phyloP scores from a whole-genome alignment of 2,888 invertebrate genomes.

The Gibbula magus region DNA sequence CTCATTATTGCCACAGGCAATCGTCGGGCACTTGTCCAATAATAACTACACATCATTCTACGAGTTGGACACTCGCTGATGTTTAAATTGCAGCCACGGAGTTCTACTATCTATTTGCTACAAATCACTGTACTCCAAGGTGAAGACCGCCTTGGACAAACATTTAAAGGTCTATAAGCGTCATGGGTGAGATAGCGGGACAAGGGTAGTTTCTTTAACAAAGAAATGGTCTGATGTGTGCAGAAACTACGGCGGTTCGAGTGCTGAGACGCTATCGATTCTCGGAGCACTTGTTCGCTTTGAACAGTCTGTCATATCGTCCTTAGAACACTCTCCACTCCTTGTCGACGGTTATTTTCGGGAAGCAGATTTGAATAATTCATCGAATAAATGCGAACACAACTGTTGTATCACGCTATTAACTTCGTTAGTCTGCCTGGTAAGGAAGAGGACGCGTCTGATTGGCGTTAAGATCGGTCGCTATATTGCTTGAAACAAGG shows the following conservation, averaged over 20 bases:
- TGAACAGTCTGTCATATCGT: neutral
- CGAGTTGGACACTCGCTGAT: neutral
- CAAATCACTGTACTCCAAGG: no score
- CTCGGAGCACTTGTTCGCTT: neutral
- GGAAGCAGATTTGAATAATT: neutral
- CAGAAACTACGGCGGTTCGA: neutral
- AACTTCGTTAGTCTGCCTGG: neutral
- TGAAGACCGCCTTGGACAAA: neutral
- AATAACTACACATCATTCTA: no score
- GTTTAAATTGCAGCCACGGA: neutral
- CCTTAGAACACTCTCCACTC: neutral
- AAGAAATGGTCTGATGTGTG: neutral
- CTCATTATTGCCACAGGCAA: no score
- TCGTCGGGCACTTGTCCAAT: no score
- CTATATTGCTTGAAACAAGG: no score
- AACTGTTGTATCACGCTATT: constrained; percentile 2
- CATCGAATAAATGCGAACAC: constrained; percentile 3
- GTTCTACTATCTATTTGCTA: neutral
- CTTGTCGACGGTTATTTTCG: constrained; percentile 5
- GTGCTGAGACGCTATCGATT: neutral
- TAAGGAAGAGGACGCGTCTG: neutral
- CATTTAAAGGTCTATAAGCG: neutral
- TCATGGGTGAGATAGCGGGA: neutral
- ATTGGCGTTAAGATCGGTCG: no score
- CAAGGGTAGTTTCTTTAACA: neutral